A percentile compares a stretch with the other conserved stretches of the same genome.
These are phyloP conservation scores for Megalurothrips usitatus DNA, from an alignment of 2,888 invertebrate genomes.

Conservation along the genomic window DNA sequence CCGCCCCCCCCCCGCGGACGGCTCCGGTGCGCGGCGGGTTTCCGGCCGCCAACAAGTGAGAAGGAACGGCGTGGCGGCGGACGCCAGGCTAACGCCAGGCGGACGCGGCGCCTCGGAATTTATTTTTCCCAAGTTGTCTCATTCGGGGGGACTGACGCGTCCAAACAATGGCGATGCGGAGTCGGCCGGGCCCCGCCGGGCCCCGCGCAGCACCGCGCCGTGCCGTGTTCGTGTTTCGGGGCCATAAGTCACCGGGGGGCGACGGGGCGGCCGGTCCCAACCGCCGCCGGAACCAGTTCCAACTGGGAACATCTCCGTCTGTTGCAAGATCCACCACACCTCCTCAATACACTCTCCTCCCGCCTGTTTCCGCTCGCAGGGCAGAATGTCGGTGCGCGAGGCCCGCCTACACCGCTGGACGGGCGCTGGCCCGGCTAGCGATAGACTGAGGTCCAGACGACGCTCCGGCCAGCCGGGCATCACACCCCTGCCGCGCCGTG, in stretches of 20 bases:
- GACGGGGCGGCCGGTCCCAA: background rate
- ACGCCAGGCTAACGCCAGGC: background rate
- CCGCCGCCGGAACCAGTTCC: background rate
- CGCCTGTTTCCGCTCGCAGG: too few species aligned
- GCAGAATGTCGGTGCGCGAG: too few species aligned
- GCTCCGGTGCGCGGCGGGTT: background rate
- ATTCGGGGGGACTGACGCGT: background rate
- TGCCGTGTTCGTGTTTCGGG: constrained; percentile 1
- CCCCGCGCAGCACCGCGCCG: background rate
- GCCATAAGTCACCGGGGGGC: background rate
- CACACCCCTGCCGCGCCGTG: background rate
- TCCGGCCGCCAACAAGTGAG: constrained; percentile 17
- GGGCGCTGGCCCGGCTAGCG: background rate
- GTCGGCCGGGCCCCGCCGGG: background rate
- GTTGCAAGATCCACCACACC: too few species aligned
- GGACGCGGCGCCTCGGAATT: background rate
- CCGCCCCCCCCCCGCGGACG: too few species aligned
- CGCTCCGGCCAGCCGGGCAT: background rate
- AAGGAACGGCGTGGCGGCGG: background rate
- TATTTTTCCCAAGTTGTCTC: background rate
- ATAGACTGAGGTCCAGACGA: background rate
- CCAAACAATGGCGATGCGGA: background rate
- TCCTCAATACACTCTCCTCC: too few species aligned
- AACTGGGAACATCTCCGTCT: background rate
- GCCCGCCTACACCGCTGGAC: too few species aligned